Base-by-base conservation (phyloP, 2,888 invertebrate species). In the Pammene aurita region DNA sequence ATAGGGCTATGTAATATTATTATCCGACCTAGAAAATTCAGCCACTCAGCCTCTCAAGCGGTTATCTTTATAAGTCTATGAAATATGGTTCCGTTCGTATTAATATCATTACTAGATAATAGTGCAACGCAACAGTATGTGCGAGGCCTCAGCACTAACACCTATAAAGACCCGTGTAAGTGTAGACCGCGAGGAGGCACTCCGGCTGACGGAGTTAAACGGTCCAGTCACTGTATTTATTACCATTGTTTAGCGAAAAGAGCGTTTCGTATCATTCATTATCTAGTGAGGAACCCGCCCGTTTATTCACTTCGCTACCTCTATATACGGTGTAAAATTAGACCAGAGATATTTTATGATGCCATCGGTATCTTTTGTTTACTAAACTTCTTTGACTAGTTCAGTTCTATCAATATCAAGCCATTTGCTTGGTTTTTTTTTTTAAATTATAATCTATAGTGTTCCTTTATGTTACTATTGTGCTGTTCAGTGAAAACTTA, bases 201-300 rank as follows among this genome's bases (percentile, higher is more conserved):
- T 54, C 54, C 50, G 76, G 71, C 79, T 80, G 83, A 80, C 82
- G 85, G 83, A 80, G 89, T 82, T 90, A 89, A 88, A 81, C 86
- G 83, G 77, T 74, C 77, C 81, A 86, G 86, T 89, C 88, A 78
- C 90, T 90, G 92, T 92, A 91, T 92, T 89, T 90, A 92, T 92
- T 92, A 92, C 90, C 91, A 92, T 92, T 90, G 87, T 90, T 92
- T 92, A 92, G 89, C 77, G 83, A 84, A 88, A 88, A 83, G 85
- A 87, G 88, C 87, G 85, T 86, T 84, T 85, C 83, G 80, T 85
- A 87, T 88, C 89, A 87, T 91, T 90, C 87, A 89, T 91, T 91
- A 91, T 84, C 82, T 77, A 74, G 80, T 73, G 46, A 76, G 78
- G 75, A 72, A 72, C 74, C 73, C 75, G 74, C 73, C 76, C 78